A percentile compares a stretch with the other conserved stretches of the same genome.
phyloP scores from a whole-genome alignment of 2,888 invertebrate genomes.

The Oxycera nigricornis region DNA sequence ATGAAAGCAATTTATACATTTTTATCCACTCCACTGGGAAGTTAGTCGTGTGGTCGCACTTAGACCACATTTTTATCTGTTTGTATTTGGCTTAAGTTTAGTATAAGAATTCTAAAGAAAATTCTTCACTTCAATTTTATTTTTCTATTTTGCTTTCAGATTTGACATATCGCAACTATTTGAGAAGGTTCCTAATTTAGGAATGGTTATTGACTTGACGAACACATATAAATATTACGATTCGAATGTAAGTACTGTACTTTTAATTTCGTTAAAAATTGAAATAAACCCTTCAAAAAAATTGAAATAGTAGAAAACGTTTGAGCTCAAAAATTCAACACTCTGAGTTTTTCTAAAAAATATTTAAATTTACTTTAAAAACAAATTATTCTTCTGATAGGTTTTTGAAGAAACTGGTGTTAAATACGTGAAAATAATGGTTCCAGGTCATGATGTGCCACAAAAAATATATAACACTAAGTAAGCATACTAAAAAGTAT shows the following conservation, averaged over 20 bases:
- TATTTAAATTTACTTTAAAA: not conserved
- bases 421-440: constrained; percentile 18
- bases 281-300: not conserved
- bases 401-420: not conserved
- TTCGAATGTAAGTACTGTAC: constrained; percentile 7
- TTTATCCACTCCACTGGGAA: too few species aligned
- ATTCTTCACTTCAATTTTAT: not conserved
- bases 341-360: not conserved
- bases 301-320: not conserved
- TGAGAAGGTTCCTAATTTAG: constrained; percentile 18
- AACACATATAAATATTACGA: not conserved
- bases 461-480: not conserved
- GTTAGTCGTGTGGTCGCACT: too few species aligned
- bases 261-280: not conserved
- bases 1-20: too few species aligned
- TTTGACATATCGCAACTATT: constrained; percentile 1
- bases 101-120: not conserved
- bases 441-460: not conserved
- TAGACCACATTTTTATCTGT: too few species aligned
- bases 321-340: not conserved
- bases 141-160: not conserved
- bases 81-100: too few species aligned
- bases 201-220: constrained; percentile 24
- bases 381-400: not conserved
- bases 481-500: not conserved